Evolutionary conservation across 1,140 invertebrate genomes (phyloP), one percentile per base, ranked within the genome.

Genomic region (Sinonovacula constricta): DNA sequence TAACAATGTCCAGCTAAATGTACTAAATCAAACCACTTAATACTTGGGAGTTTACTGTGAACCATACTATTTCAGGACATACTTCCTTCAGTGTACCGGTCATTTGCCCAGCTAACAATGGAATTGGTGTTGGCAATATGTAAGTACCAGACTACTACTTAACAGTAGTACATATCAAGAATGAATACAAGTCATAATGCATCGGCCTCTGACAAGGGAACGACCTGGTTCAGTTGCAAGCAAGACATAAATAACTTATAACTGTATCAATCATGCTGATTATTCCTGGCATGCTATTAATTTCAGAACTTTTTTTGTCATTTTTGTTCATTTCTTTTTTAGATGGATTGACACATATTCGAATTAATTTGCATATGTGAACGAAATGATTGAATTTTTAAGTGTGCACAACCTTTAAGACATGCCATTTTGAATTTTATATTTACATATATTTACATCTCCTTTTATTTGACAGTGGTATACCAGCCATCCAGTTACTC

Each of bases 91-190:
- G 75, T 78, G 31, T 59, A 69, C 22, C 51, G 36, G 39, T 60
- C 75, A 1, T 78, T 78, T n/a, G 59, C 66, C 3, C 75, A 65
- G 28, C 57, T 78, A 7, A 78, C 66, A 10, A 24, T 70, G 36
- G 75, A 78, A 53, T 45, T 78, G 5, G 18, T 78, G 10, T 33
- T 70, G 7, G 34, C 30, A 12, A 31, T 78, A 28, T 53, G 75
- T 78, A 70, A 36, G 75, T 75, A 34, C 4, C 24, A 31, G 26
- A 28, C 26, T 31, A 10, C 15, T 5, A 28, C 59, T 18, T 62
- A 12, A 18, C 7, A 57, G 12, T 12, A 31, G 15, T 7, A 10
- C 22, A 28, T 31, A 12, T 62, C 15, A 62, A 10, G 10, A 26
- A 12, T 4, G 4, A 31, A 12, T 62, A 45, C 18, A 45, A 45